Evolutionary conservation across 2,113 vertebrate genomes (phyloP).

Genomic region (Platysteira castanea): DNA sequence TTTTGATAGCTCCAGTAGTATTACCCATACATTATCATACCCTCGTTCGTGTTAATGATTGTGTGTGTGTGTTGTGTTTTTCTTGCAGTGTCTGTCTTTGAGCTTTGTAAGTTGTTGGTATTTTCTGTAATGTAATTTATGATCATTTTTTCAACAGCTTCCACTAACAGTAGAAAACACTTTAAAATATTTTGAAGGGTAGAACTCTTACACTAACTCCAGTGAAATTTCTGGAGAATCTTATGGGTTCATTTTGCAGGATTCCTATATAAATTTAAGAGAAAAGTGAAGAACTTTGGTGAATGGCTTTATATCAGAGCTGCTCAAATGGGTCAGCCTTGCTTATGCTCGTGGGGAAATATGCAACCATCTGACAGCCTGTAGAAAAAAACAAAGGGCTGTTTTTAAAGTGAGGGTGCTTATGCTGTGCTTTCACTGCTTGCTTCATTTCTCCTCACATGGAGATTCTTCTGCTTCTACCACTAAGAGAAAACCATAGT

Average conservation of each 20-base stretch:
- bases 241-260: background rate
- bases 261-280: background rate
- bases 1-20: slow-evolving; percentile 29
- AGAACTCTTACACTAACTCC: background rate
- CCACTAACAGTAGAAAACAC: background rate
- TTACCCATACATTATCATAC: background rate
- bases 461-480: background rate
- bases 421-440: background rate
- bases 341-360: background rate
- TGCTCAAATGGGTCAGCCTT: background rate
- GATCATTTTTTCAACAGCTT: background rate
- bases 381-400: background rate
- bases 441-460: background rate
- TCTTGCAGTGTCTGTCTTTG: background rate
- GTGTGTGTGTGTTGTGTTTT: background rate
- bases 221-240: background rate
- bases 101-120: background rate
- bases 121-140: background rate
- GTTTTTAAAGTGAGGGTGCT: background rate
- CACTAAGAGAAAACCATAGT: background rate
- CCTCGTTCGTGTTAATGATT: background rate
- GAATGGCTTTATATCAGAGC: background rate
- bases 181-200: background rate
- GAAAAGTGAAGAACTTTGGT: background rate
- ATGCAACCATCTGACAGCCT: background rate